phyloP scores from a whole-genome alignment of 2,113 vertebrate species.

The Sebastes schlegelii region DNA sequence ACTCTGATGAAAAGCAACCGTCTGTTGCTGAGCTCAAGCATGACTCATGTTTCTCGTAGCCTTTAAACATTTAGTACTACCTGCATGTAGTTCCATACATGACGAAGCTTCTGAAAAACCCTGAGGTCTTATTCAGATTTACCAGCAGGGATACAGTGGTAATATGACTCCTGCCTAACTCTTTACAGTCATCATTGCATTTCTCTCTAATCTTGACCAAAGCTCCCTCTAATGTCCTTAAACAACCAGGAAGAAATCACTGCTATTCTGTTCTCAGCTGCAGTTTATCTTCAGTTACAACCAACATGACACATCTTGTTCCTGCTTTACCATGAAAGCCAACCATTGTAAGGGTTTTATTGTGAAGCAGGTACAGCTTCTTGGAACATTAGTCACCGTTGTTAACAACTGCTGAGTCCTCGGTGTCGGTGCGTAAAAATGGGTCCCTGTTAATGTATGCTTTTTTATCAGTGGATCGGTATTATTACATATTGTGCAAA shows the following conservation, averaged over 20 bases:
- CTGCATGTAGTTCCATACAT: neutral
- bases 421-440: neutral
- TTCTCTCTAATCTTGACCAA: neutral
- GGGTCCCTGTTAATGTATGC: neutral
- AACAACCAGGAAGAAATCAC: conserved; percentile 3
- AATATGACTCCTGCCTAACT: neutral
- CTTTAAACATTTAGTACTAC: neutral
- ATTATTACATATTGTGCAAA: too few species aligned
- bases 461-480: neutral
- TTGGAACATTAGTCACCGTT: conserved; percentile 16
- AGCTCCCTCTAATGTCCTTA: neutral
- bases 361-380: conserved; percentile 14
- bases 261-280: neutral
- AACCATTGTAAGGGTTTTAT: neutral
- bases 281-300: neutral
- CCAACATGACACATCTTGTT: conserved; percentile 25
- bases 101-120: neutral
- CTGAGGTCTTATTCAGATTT: neutral
- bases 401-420: conserved; percentile 6
- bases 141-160: neutral
- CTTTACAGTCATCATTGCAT: neutral
- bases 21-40: neutral
- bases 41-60: neutral
- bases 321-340: conserved; percentile 15
- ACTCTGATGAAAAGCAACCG: neutral